Conservation (phyloP, 1,140 invertebrate species). For the Leucophenga varia region DNA sequence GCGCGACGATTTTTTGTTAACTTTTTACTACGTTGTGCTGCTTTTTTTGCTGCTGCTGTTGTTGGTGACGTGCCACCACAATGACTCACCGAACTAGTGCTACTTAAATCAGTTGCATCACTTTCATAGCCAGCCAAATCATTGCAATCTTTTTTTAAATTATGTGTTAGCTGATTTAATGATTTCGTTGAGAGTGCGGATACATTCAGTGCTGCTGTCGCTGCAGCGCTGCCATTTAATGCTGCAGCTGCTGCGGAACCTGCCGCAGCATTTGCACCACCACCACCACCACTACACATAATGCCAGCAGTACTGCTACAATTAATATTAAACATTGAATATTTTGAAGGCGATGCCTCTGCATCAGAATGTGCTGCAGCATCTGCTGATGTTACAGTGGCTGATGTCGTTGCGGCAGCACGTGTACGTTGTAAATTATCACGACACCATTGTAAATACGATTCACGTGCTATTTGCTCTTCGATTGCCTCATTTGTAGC, state of each 20-base stretch:
- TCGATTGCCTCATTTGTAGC: constrained; percentile 90
- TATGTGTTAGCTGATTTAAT: constrained; percentile 34
- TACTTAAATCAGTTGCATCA: constrained; percentile 53
- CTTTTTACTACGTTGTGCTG: constrained; percentile 27
- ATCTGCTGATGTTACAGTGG: constrained; percentile 51
- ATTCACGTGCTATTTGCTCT: constrained; percentile 86
- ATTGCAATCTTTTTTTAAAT: constrained; percentile 25
- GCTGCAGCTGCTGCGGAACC: constrained; percentile 14
- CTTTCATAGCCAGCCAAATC: constrained; percentile 43
- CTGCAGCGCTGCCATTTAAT: constrained; percentile 12
- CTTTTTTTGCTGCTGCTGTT: constrained; percentile 11
- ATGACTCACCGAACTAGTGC: constrained; percentile 48
- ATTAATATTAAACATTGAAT: constrained; percentile 33
- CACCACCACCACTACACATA: constrained; percentile 8
- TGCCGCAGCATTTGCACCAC: constrained; percentile 1
- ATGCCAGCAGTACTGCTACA: constrained; percentile 5
- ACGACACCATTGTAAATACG: constrained; percentile 83
- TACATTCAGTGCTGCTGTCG: constrained; percentile 1
- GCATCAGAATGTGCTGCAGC: constrained; percentile 31
- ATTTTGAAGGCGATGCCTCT: constrained; percentile 50
- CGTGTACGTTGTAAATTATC: constrained; percentile 68
- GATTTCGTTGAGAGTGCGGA: constrained; percentile 34
- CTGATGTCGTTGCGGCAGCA: constrained; percentile 42
- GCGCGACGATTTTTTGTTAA: constrained; percentile 8
- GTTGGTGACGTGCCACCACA: constrained; percentile 34